Percentiles rank a stretch among this genome's conserved stretches.
phyloP scores from a whole-genome alignment of 1,140 invertebrate genomes.

The Gryllus bimaculatus region DNA sequence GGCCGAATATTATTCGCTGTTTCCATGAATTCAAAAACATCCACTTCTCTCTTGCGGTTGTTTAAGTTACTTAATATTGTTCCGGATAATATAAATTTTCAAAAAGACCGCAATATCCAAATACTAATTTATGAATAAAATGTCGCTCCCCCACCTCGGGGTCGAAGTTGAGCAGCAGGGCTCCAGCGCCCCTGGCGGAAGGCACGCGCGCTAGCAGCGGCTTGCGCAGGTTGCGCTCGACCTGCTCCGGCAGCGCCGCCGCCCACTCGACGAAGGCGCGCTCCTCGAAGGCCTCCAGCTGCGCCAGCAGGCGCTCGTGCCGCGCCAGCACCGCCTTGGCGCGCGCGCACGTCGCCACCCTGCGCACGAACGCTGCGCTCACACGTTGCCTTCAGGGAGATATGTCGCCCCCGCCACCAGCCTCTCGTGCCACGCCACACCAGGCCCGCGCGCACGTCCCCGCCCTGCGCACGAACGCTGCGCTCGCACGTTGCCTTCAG shows the following conservation, averaged over 20 bases:
- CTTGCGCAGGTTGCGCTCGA: conserved; percentile 53
- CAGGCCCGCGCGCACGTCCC: conserved; percentile 32
- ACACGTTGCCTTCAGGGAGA: too few species aligned
- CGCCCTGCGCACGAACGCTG: conserved; percentile 31
- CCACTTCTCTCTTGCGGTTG: too few species aligned
- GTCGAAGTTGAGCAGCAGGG: conserved; percentile 62
- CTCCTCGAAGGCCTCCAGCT: conserved; percentile 54
- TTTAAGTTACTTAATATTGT: too few species aligned
- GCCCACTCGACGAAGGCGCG: conserved; percentile 60
- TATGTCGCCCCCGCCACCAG: too few species aligned
- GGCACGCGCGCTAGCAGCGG: conserved; percentile 50
- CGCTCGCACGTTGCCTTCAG: too few species aligned
- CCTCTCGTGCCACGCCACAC: conserved; percentile 50
- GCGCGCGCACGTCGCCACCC: conserved; percentile 32
- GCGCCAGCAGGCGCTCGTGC: conserved; percentile 50
- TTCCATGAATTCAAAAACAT: too few species aligned
- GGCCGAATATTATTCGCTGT: too few species aligned
- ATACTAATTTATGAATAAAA: too few species aligned
- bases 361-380: conserved; percentile 28
- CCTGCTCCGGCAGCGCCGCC: conserved; percentile 44
- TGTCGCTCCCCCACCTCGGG: conserved; percentile 48
- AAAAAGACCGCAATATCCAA: too few species aligned
- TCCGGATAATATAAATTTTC: too few species aligned
- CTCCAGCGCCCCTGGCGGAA: conserved; percentile 34
- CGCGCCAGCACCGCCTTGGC: conserved; percentile 41